Percentiles rank a stretch among this genome's conserved stretches.
These are phyloP conservation scores for Silurus glanis DNA, from an alignment of 2,113 vertebrate genomes.

Conservation along the genomic window DNA sequence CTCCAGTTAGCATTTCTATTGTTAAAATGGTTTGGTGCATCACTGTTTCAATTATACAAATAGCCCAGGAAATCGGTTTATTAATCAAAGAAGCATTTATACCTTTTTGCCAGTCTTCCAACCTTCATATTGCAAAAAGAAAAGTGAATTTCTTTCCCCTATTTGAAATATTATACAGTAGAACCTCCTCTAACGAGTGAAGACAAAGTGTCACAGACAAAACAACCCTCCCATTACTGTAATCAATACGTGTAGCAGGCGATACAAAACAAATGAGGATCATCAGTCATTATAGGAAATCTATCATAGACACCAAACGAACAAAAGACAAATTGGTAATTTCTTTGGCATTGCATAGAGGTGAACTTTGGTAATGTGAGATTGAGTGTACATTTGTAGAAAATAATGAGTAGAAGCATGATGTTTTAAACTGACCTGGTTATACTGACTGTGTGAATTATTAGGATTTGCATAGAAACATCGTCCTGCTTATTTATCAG, in stretches of 20 bases:
- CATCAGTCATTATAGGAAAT: conserved; percentile 14
- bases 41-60: not conserved
- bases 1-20: conserved; percentile 2
- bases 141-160: not conserved
- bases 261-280: conserved; percentile 13
- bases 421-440: conserved; percentile 14
- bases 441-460: not conserved
- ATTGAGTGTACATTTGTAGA: not conserved
- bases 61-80: not conserved
- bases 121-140: not conserved
- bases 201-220: conserved; percentile 10
- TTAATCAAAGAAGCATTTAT: not conserved
- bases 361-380: not conserved
- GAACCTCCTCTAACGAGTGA: conserved; percentile 4
- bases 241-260: conserved; percentile 19
- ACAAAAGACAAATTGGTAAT: not conserved
- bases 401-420: not conserved
- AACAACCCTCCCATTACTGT: not conserved
- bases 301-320: conserved; percentile 6
- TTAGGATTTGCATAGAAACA: conserved; percentile 8
- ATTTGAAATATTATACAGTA: conserved; percentile 6
- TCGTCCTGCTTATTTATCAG: conserved; percentile 20
- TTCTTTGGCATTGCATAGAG: not conserved
- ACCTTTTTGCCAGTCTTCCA: too few species aligned
- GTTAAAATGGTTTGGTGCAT: conserved; percentile 10